phyloP scores from a whole-genome alignment of 2,113 vertebrate species.

The Quiscalus mexicanus region DNA sequence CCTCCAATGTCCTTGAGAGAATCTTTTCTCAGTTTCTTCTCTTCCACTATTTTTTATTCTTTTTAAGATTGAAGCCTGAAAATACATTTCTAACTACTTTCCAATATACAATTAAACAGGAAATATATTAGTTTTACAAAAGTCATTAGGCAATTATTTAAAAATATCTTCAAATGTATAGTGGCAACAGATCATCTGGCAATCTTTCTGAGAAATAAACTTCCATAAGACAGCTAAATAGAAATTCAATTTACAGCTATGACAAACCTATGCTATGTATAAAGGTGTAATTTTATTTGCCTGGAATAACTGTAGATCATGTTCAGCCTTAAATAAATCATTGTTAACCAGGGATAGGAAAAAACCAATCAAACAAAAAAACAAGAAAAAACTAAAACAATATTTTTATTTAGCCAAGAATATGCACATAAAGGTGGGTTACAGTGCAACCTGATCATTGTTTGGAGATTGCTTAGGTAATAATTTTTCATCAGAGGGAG shows the following conservation, averaged over 20 bases:
- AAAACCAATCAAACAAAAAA: background rate
- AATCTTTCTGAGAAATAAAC: background rate
- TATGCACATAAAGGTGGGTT: background rate
- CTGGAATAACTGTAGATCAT: background rate
- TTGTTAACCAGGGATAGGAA: background rate
- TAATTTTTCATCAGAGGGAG: background rate
- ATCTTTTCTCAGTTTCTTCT: background rate
- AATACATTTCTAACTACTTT: background rate
- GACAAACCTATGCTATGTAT: background rate
- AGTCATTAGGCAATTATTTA: background rate
- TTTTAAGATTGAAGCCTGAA: background rate
- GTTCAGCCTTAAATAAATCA: background rate
- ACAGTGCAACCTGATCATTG: background rate
- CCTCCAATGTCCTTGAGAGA: fast-evolving
- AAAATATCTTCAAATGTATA: background rate
- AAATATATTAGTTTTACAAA: background rate
- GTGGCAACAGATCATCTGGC: background rate
- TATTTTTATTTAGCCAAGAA: background rate
- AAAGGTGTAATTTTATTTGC: background rate
- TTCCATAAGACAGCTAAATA: background rate
- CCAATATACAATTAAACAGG: background rate
- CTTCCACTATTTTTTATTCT: fast-evolving
- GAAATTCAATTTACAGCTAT: background rate
- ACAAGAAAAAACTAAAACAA: background rate
- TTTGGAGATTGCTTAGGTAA: background rate